Conservation (phyloP, 2,797 vertebrate species). For the Sphaeramia orbicularis region DNA sequence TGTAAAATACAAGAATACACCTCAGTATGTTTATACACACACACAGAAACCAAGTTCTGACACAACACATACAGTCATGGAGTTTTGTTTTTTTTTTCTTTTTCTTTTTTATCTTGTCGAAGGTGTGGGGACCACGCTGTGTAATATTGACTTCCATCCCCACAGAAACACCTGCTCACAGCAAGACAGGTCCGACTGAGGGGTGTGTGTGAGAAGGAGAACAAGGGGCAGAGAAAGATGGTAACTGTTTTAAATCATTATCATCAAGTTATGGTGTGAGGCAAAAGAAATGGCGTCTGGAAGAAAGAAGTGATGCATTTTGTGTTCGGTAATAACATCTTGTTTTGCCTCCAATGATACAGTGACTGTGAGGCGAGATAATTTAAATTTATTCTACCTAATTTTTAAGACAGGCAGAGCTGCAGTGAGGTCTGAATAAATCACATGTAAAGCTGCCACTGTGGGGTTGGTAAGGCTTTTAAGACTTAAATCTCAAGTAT, state of each 20-base stretch:
- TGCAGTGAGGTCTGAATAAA: not conserved
- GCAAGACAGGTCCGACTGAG: conserved; percentile 11
- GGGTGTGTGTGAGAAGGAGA: conserved; percentile 11
- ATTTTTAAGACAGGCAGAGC: conserved; percentile 3
- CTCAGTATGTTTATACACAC: not conserved
- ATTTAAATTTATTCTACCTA: conserved; percentile 3
- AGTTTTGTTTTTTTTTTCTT: not conserved
- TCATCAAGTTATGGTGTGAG: conserved; percentile 29
- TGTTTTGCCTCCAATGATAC: conserved; percentile 12
- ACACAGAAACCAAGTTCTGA: conserved; percentile 3
- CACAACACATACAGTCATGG: conserved; percentile 8
- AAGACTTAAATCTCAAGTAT: conserved; percentile 1
- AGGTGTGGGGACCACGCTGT: conserved; percentile 30
- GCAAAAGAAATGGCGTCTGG: conserved; percentile 14
- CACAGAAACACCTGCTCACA: conserved; percentile 55
- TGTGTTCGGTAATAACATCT: conserved; percentile 3
- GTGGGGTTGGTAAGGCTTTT: conserved; percentile 18
- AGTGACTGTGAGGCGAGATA: conserved; percentile 7
- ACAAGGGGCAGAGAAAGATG: not conserved
- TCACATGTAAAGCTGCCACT: conserved; percentile 10
- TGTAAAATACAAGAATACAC: conserved; percentile 3
- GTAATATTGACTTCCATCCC: conserved; percentile 60
- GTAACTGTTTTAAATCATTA: conserved; percentile 35
- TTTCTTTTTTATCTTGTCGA: conserved; percentile 14
- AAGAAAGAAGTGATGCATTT: conserved; percentile 2